Conservation (phyloP, 2,797 vertebrate genomes). For the Numenius phaeopus region DNA sequence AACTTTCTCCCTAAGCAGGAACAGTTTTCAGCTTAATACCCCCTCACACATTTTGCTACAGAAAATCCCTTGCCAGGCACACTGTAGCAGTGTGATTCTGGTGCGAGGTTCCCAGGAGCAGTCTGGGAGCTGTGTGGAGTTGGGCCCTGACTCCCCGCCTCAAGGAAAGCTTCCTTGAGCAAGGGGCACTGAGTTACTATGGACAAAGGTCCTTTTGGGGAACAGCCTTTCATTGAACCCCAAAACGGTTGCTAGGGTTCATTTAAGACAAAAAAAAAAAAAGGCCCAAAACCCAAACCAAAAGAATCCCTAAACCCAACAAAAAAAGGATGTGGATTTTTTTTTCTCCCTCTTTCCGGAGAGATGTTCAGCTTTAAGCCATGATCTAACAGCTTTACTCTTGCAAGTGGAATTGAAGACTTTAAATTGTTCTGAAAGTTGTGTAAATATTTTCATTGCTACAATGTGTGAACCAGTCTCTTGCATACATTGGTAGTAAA, state of each 20-base stretch:
- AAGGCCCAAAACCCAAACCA: neutral
- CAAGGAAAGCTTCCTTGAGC: neutral
- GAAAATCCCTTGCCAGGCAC: neutral
- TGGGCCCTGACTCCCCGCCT: accelerated
- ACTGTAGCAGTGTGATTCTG: neutral
- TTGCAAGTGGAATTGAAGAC: neutral
- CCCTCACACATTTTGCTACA: neutral
- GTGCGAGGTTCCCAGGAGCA: neutral
- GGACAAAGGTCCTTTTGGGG: neutral
- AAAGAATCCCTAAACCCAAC: neutral
- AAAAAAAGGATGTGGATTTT: neutral
- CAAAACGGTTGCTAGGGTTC: neutral
- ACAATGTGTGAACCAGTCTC: neutral
- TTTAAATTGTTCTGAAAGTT: neutral
- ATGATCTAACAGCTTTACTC: neutral
- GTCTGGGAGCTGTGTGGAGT: neutral
- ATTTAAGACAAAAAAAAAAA: neutral
- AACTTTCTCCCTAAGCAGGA: neutral
- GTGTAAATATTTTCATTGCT: neutral
- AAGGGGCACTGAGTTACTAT: neutral
- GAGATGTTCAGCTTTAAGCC: neutral
- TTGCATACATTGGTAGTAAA: neutral
- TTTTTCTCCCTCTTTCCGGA: neutral
- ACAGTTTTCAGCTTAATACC: neutral
- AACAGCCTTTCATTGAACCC: neutral